Evolutionary conservation across 2,888 invertebrate genomes (phyloP), one percentile per base, ranked within the genome.

Genomic region (Cephus rjabovi): DNA sequence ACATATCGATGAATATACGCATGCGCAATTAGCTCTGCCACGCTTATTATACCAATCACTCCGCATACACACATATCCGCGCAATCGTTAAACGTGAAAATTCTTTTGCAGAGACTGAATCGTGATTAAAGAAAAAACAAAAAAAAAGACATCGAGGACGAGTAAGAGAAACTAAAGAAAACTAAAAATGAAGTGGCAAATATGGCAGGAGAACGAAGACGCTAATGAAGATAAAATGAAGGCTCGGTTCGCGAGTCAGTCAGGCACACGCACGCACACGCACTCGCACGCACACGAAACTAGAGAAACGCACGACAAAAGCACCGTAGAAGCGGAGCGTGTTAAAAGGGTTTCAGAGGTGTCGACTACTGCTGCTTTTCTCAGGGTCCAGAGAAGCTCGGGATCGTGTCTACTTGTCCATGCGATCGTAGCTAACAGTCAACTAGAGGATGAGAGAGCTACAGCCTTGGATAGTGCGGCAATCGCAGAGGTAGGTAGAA

Each of bases 21-120:
- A 90, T 89, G 89, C 89, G 88, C 88, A 85, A 86, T 74, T 88
- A 89, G 88, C 87, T 83, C 84, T 81, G 81, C 83, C 86, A 83
- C 85, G 82, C 83, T 56, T 56, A 2, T 23, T 56, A 23, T 23
- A 56, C 23, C 56, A 56, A 56, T 56, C 56, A 9, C 56, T 56
- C 56, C 9, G 23, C 56, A 56, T 9, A 23, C 23, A 23, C 56
- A 23, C 56, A 56, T 2, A 23, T 56, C 23, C 56, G 56, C 23
- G 23, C 23, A 56, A 56, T 23, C 23, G 9, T 56, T 56, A 15
- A 56, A 56, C 23, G 23, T 23, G 23, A 56, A 23, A 9, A 9
- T 23, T 56, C 9, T 56, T 9, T 56, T 9, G 56, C 6, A 23
- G 23, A 56, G 9, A 56, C 23, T 23, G 56, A 56, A 56, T 9